These are phyloP conservation scores for Carduelis carduelis DNA, from an alignment of 2,797 vertebrate species.

Conservation along the genomic window DNA sequence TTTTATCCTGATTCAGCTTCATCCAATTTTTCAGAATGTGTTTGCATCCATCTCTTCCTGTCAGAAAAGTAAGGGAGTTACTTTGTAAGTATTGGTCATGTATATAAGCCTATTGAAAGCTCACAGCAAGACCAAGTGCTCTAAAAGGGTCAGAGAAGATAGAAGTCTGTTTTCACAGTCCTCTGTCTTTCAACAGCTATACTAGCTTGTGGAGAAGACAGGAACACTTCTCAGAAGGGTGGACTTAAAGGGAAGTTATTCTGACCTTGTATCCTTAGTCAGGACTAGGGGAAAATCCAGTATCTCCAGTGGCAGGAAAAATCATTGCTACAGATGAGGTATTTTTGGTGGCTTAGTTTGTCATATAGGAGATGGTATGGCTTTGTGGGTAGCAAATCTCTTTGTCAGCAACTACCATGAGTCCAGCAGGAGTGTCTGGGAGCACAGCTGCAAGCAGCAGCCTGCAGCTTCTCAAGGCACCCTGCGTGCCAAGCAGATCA, in stretches of 20 bases:
- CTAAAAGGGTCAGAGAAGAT: neutral
- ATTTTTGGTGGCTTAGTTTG: neutral
- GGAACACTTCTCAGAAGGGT: neutral
- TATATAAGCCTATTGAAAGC: neutral
- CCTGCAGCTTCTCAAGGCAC: neutral
- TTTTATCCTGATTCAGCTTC: neutral
- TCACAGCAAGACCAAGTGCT: neutral
- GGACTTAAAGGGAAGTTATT: neutral
- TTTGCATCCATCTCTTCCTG: neutral
- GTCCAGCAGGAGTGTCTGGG: neutral
- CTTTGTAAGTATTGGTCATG: neutral
- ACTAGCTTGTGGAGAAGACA: neutral
- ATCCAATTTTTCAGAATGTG: neutral
- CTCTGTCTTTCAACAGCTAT: neutral
- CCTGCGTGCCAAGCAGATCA: neutral
- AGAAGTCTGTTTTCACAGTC: neutral
- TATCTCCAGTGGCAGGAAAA: neutral
- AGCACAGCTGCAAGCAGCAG: neutral
- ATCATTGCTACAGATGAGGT: neutral
- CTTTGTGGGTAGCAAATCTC: neutral
- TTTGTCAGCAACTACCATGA: neutral
- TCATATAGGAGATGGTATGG: neutral
- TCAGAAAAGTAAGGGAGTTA: neutral
- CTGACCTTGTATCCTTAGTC: neutral
- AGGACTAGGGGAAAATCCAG: rapidly evolving